Conservation (phyloP, 1,140 invertebrate species). For the Steinernema feltiae region DNA sequence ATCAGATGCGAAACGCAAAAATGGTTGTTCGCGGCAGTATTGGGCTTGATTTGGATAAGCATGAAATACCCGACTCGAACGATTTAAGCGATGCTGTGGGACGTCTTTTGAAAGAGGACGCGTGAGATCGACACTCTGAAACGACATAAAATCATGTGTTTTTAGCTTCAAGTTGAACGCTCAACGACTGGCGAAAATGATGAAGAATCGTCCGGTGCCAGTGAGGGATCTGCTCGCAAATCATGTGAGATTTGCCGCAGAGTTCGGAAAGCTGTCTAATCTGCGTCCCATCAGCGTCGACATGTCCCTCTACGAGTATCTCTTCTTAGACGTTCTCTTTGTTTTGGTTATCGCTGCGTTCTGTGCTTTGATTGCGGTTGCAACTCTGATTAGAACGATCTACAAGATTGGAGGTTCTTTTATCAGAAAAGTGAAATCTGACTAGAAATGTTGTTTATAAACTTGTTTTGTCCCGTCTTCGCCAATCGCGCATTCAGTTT, state of each 20-base stretch:
- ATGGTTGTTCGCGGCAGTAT: slow-evolving; percentile 1
- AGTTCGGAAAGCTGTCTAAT: slow-evolving; percentile 19
- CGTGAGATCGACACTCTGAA: no score
- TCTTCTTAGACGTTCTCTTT: background rate
- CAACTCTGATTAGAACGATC: no score
- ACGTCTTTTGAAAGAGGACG: background rate
- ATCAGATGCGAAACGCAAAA: slow-evolving; percentile 50
- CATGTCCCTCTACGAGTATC: background rate
- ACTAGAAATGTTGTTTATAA: background rate
- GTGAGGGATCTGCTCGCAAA: slow-evolving; percentile 3
- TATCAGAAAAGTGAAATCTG: background rate
- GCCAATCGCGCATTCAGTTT: no score
- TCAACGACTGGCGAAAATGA: background rate
- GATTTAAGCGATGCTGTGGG: background rate
- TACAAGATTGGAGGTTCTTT: background rate
- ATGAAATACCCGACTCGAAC: background rate
- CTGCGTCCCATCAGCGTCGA: slow-evolving; percentile 3
- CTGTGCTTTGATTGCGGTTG: no score
- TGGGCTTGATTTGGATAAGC: background rate
- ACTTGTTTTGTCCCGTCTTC: no score
- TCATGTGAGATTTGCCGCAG: slow-evolving; percentile 15
- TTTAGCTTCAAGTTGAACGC: slow-evolving; percentile 15
- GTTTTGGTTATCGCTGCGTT: background rate
- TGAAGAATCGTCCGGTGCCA: slow-evolving; percentile 8
- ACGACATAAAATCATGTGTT: background rate